These are phyloP conservation scores for Diabrotica undecimpunctata DNA, from an alignment of 1,140 invertebrate species.

Conservation along the genomic window DNA sequence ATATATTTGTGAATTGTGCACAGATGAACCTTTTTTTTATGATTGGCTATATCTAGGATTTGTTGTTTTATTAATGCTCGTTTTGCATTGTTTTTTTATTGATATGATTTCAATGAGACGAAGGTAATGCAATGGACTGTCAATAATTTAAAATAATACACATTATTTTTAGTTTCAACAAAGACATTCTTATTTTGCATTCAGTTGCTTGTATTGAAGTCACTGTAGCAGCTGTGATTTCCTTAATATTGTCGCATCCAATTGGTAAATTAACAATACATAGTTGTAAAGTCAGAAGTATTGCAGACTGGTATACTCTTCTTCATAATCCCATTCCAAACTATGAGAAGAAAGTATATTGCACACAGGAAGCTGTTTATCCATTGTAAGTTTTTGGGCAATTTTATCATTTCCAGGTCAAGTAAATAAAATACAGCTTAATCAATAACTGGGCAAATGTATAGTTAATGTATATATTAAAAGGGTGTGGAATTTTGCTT, in stretches of 20 bases:
- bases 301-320: constrained; percentile 95
- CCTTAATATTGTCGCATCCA: constrained; percentile 74
- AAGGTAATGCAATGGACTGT: constrained; percentile 52
- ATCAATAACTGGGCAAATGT: no score
- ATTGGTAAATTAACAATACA: constrained; percentile 68
- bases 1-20: constrained; percentile 74
- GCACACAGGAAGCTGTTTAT: constrained; percentile 95
- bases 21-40: constrained; percentile 75
- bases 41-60: constrained; percentile 94
- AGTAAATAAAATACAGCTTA: background rate
- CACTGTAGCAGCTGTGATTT: constrained; percentile 64
- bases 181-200: constrained; percentile 68
- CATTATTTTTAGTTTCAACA: constrained; percentile 59
- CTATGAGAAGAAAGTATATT: constrained; percentile 84
- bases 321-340: constrained; percentile 91
- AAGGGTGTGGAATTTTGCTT: no score
- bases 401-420: background rate
- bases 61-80: constrained; percentile 80
- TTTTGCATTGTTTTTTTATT: constrained; percentile 89
- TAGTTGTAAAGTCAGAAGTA: constrained; percentile 70
- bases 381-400: constrained; percentile 73
- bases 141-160: background rate
- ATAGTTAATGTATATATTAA: no score
- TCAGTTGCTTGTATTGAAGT: constrained; percentile 80
- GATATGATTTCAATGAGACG: constrained; percentile 75